Base-by-base conservation (phyloP, 2,888 invertebrate genomes). In the Cantharis nigra region DNA sequence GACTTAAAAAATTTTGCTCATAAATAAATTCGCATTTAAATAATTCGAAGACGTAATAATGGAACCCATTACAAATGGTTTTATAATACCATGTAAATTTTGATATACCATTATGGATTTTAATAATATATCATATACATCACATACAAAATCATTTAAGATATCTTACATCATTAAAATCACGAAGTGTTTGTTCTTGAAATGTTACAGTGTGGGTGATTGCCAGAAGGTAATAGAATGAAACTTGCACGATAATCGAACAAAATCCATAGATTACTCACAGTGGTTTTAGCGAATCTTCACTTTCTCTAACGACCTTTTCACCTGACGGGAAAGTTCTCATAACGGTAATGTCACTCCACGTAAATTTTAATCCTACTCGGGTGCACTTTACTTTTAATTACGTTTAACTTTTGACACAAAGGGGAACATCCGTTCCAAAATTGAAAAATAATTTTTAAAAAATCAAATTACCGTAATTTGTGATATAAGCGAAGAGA, bases 281-380 rank as follows among this genome's bases (percentile, higher is more conserved):
- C 28, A 9, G 63, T 30, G 14, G 18, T 63, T 28, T 77, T 78
- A 81, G 80, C 82, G 81, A 79, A 81, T 81, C 82, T 80, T 83
- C 81, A 78, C 83, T 83, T 83, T 83, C 83, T 82, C 83, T 78
- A 75, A 69, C 76, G 81, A 82, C 82, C 83, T 82, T 81, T 82
- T 82, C 80, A 84, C 84, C 84, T 80, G 80, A 73, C 82, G 83
- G 81, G 83, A 84, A 84, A 84, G 84, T 84, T 84, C 83, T 79
- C 83, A 83, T 83, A 80, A 71, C 72, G 71, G 77, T 81, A 82
- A 80, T 82, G 82, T 82, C 82, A 79, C 80, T 73, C 62, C 76
- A 69, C 13, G 26, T 23, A 67, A 67, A 23, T 65, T 65, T 65
- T 23, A 23, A 10, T 18, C 20, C 26, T n/a, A 13, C 23, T 11